Percentiles rank a stretch among this genome's conserved stretches.
phyloP scores from a whole-genome alignment of 2,888 invertebrate species.

The Horisme vitalbata region DNA sequence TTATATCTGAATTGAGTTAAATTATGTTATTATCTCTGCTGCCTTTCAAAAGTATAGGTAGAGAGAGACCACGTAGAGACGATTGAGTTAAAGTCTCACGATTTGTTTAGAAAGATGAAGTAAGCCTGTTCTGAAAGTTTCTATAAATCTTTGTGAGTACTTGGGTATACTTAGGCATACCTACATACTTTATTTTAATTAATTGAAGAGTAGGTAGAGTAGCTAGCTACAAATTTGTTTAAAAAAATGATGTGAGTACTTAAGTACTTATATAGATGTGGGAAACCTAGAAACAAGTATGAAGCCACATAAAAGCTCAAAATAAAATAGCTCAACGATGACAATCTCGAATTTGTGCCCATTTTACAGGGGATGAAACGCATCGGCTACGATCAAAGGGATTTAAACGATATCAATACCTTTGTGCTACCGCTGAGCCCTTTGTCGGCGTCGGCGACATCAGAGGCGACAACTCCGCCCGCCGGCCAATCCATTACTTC shows the following conservation, averaged over 20 bases:
- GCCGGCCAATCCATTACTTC: slow-evolving; percentile 65
- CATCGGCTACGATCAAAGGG: slow-evolving; percentile 68
- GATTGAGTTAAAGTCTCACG: too few species aligned
- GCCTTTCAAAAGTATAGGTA: slow-evolving; percentile 1
- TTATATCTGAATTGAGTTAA: slow-evolving; percentile 8
- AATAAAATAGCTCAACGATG: slow-evolving; percentile 23
- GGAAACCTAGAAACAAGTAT: slow-evolving; percentile 14
- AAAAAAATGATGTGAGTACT: slow-evolving; percentile 6
- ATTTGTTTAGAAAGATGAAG: too few species aligned
- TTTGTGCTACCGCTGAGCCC: slow-evolving; percentile 71
- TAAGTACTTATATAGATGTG: too few species aligned
- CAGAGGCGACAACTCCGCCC: slow-evolving; percentile 58
- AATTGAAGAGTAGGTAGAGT: too few species aligned
- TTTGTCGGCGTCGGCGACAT: slow-evolving; percentile 71
- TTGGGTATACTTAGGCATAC: too few species aligned
- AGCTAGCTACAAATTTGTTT: too few species aligned
- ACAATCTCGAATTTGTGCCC: slow-evolving; percentile 24
- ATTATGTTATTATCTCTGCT: slow-evolving; percentile 12
- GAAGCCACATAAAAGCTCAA: slow-evolving; percentile 13
- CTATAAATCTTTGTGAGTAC: too few species aligned
- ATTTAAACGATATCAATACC: slow-evolving; percentile 78
- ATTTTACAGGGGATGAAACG: slow-evolving; percentile 54
- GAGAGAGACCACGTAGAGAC: too few species aligned
- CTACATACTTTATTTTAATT: too few species aligned
- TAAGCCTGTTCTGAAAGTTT: too few species aligned